Percentiles rank a stretch among this genome's conserved stretches.
Conservation (phyloP, 2,888 invertebrate genomes). For the Agonopterix arenella region DNA sequence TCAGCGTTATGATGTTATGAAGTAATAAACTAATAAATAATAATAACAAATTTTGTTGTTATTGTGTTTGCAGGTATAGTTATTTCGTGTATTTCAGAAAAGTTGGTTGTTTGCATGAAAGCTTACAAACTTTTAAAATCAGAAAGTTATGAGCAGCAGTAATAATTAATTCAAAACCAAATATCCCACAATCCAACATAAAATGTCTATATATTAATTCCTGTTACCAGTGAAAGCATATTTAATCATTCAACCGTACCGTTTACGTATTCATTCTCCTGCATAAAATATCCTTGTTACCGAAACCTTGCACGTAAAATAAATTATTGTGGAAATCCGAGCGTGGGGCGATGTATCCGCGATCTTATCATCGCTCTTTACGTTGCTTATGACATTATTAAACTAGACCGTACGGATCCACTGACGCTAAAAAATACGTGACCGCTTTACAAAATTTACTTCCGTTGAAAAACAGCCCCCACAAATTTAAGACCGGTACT, state of each 20-base stretch:
- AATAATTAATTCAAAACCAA: too few relatives aligned
- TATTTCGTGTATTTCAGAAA: too few relatives aligned
- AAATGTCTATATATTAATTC: too few relatives aligned
- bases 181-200: too few relatives aligned
- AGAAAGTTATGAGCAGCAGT: too few relatives aligned
- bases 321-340: conserved; percentile 58
- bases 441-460: conserved; percentile 60
- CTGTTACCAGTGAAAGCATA: neutral
- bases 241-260: neutral
- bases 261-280: conserved; percentile 7
- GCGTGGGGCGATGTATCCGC: conserved; percentile 38
- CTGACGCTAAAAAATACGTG: conserved; percentile 68
- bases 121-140: too few relatives aligned
- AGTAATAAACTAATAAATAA: too few relatives aligned
- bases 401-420: conserved; percentile 50
- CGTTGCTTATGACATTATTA: conserved; percentile 69
- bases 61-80: too few relatives aligned
- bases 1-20: too few relatives aligned
- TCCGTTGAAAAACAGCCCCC: conserved; percentile 60
- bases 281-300: conserved; percentile 51
- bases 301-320: conserved; percentile 56
- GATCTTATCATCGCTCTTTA: conserved; percentile 51
- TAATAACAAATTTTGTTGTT: too few relatives aligned
- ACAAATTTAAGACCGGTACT: conserved; percentile 69
- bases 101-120: too few relatives aligned